Evolutionary conservation across 2,113 vertebrate species (phyloP).

Genomic region (Catagonus wagneri): DNA sequence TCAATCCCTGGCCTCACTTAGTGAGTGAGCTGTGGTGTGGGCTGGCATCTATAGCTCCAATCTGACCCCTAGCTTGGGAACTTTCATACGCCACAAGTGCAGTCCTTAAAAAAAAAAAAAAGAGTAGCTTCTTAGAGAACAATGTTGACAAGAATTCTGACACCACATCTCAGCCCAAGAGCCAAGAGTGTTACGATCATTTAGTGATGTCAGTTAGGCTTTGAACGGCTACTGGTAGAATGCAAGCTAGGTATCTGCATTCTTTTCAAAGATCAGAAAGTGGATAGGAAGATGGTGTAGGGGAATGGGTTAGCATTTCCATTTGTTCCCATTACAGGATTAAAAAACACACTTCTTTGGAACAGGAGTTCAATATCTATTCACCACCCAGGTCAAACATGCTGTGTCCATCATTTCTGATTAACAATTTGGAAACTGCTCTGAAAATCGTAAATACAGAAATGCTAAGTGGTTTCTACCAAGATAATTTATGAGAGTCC

Average conservation of each 20-base stretch:
- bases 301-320: not conserved
- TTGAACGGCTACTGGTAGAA: not conserved
- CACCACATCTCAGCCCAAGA: not conserved
- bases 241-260: not conserved
- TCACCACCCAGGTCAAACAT: not conserved
- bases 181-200: not conserved
- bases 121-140: not conserved
- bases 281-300: not conserved
- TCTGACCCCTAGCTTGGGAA: too few species aligned
- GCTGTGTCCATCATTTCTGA: slow-evolving; percentile 48
- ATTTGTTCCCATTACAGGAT: not conserved
- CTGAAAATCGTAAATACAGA: slow-evolving; percentile 52
- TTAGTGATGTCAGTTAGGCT: not conserved
- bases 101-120: too few species aligned
- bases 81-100: too few species aligned
- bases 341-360: slow-evolving; percentile 47
- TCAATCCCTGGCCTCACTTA: too few species aligned
- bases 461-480: slow-evolving; percentile 67
- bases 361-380: not conserved
- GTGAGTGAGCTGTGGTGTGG: too few species aligned
- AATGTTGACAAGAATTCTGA: slow-evolving; percentile 11
- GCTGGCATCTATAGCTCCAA: too few species aligned
- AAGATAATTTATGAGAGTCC: slow-evolving; percentile 69
- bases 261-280: slow-evolving; percentile 2
- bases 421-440: slow-evolving; percentile 64